Evolutionary conservation across 2,113 vertebrate species (phyloP).

Genomic region (Muntiacus muntjak): DNA sequence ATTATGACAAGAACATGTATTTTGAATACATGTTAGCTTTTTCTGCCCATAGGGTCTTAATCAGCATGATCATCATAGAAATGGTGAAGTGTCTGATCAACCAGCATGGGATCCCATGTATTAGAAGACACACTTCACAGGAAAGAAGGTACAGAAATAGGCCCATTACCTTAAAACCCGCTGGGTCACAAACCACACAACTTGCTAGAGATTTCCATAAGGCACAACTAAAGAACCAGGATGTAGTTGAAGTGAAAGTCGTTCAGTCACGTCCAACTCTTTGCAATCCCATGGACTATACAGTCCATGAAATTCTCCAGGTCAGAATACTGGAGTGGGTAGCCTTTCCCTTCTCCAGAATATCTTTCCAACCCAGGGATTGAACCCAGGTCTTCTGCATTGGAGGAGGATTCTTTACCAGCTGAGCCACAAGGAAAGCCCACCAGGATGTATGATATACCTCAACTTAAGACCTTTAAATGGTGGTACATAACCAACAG

Average conservation of each 20-base stretch:
- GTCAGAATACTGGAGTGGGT: not conserved
- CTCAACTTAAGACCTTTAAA: not conserved
- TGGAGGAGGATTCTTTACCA: not conserved
- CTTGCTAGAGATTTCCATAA: not conserved
- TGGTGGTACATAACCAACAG: not conserved
- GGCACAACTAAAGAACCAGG: not conserved
- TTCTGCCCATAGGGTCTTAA: not conserved
- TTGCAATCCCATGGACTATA: not conserved
- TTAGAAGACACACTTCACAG: not conserved
- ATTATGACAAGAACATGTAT: not conserved
- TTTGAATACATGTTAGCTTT: not conserved
- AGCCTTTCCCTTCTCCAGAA: not conserved
- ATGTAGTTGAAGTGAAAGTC: not conserved
- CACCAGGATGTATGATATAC: not conserved
- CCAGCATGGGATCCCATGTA: not conserved
- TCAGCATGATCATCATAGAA: not conserved
- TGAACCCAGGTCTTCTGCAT: not conserved
- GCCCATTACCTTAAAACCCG: not conserved
- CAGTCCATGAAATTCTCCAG: not conserved
- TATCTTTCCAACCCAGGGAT: not conserved
- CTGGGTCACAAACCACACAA: not conserved
- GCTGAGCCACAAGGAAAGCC: not conserved
- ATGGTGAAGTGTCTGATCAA: not conserved
- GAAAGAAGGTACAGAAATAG: not conserved
- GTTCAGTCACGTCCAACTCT: not conserved